Percentiles rank a stretch among this genome's conserved stretches.
Evolutionary conservation across 1,140 invertebrate genomes (phyloP).

Genomic region (Campoletis sonorensis): DNA sequence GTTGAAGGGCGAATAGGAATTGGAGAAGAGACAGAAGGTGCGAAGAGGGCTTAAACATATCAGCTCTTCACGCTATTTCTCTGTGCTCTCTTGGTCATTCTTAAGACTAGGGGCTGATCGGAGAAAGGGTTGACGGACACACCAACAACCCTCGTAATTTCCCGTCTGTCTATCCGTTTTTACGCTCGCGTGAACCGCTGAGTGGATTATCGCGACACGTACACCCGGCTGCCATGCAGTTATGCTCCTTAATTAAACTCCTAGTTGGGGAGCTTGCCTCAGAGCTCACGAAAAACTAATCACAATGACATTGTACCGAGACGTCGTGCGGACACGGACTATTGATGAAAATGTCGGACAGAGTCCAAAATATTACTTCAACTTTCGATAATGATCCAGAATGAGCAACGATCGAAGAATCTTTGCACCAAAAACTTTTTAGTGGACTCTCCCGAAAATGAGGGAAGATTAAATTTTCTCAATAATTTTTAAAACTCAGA

Average conservation of each 20-base stretch:
- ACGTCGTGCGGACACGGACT: not conserved
- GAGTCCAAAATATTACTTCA: no score
- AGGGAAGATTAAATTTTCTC: no score
- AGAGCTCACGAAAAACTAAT: not conserved
- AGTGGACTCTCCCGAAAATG: no score
- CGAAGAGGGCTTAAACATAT: conserved; percentile 30
- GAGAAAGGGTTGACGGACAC: conserved; percentile 23
- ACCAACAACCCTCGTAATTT: conserved; percentile 18
- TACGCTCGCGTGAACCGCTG: conserved; percentile 25
- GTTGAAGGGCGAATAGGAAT: conserved; percentile 31
- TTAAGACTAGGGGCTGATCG: not conserved
- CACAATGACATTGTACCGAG: not conserved
- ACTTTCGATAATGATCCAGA: no score
- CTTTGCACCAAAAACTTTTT: no score
- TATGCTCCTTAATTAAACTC: conserved; percentile 37
- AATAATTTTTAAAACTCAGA: no score
- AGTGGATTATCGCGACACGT: conserved; percentile 39
- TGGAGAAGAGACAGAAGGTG: conserved; percentile 11
- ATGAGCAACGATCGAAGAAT: no score
- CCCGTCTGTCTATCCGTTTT: conserved; percentile 39
- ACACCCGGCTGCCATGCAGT: conserved; percentile 5
- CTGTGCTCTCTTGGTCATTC: conserved; percentile 34
- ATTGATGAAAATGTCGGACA: no score
- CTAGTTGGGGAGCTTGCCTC: not conserved
- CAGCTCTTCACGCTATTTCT: conserved; percentile 28